Conservation (phyloP, 2,888 invertebrate species). For the Pyrrhia umbra region DNA sequence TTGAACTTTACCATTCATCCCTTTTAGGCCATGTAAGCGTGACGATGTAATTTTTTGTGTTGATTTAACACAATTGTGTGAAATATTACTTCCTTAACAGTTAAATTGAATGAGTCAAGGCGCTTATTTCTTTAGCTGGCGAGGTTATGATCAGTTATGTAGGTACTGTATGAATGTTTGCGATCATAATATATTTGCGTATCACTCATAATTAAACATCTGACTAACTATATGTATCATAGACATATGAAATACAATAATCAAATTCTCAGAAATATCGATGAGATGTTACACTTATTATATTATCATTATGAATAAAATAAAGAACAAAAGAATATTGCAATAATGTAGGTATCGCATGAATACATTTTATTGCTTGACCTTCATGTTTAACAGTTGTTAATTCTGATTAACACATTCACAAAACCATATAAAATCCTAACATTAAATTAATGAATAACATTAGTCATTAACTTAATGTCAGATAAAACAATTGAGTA, state of each 20-base stretch:
- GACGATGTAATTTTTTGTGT: conserved; percentile 9
- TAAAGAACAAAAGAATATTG: conserved; percentile 16
- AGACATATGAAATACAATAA: conserved; percentile 60
- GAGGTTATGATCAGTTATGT: conserved; percentile 40
- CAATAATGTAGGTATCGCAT: conserved; percentile 6
- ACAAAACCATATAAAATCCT: conserved; percentile 21
- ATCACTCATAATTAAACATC: conserved; percentile 58
- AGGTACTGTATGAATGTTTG: conserved; percentile 56
- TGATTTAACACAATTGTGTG: conserved; percentile 40
- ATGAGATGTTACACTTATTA: conserved; percentile 28
- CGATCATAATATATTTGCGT: conserved; percentile 48
- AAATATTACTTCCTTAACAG: conserved; percentile 38
- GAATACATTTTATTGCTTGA: conserved; percentile 14
- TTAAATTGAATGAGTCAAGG: conserved; percentile 51
- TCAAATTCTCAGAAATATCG: conserved; percentile 54
- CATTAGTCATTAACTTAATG: conserved; percentile 17
- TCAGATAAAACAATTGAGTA: conserved; percentile 25
- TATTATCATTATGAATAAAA: too few species aligned
- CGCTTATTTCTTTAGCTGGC: conserved; percentile 53
- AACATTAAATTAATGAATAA: conserved; percentile 10
- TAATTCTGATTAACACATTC: conserved; percentile 15
- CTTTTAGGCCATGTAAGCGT: conserved; percentile 1
- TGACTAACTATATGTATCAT: conserved; percentile 67
- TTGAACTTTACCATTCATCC: background rate
- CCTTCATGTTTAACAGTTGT: conserved; percentile 13